phyloP scores from a whole-genome alignment of 1,140 invertebrate species.

The Calephelis nemesis region DNA sequence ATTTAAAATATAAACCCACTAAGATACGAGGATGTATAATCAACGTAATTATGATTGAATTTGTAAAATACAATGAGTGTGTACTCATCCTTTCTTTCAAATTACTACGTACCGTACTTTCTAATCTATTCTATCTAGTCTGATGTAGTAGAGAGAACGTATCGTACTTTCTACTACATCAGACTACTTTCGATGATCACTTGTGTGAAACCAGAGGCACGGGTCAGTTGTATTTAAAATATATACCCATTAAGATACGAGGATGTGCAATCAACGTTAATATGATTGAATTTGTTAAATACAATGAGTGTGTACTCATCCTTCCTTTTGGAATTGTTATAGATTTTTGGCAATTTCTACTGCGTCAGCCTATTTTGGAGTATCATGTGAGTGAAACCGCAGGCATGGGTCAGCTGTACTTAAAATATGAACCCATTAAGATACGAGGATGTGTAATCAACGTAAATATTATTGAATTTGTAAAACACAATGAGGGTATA shows the following conservation, averaged over 20 bases:
- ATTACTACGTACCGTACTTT: too few relatives aligned
- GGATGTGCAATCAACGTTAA: background rate
- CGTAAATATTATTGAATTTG: background rate
- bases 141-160: too few relatives aligned
- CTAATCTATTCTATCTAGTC: too few relatives aligned
- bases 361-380: too few relatives aligned
- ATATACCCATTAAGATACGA: background rate
- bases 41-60: background rate
- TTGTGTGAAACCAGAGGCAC: too few relatives aligned
- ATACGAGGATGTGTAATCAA: background rate
- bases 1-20: background rate
- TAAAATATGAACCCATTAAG: background rate
- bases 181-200: too few relatives aligned
- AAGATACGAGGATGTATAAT: background rate
- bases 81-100: slow-evolving; percentile 26
- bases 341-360: too few relatives aligned
- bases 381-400: too few relatives aligned
- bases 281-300: slow-evolving; percentile 1
- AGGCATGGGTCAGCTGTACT: too few relatives aligned
- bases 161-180: too few relatives aligned
- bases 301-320: slow-evolving; percentile 28
- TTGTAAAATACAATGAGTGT: slow-evolving; percentile 1
- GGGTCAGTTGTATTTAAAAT: too few relatives aligned
- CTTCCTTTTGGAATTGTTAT: too few relatives aligned
- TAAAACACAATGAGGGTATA: background rate